A percentile compares a stretch with the other conserved stretches of the same genome.
These are phyloP conservation scores for Pedionomus torquatus DNA, from an alignment of 2,113 vertebrate genomes.

Conservation along the genomic window DNA sequence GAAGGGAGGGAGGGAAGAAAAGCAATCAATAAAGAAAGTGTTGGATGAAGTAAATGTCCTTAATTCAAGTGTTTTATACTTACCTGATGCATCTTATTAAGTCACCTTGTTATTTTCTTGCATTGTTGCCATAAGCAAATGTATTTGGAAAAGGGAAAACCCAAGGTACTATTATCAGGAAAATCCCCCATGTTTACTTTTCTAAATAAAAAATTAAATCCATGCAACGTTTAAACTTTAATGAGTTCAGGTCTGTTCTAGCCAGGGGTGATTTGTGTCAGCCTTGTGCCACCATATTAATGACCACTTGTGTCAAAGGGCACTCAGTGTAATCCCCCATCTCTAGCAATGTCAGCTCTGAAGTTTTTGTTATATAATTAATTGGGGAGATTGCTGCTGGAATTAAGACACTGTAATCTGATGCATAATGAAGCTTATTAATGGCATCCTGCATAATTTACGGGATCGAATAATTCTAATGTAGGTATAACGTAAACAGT, in stretches of 20 bases:
- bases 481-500: constrained; percentile 44
- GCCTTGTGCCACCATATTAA: constrained; percentile 60
- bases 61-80: background rate
- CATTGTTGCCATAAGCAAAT: background rate
- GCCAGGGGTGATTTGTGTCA: constrained; percentile 52
- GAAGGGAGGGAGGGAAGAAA: background rate
- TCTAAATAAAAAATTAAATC: constrained; percentile 48
- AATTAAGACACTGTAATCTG: constrained; percentile 42
- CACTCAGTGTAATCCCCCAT: constrained; percentile 45
- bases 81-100: background rate
- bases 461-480: constrained; percentile 7
- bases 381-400: constrained; percentile 12
- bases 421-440: constrained; percentile 67
- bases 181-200: background rate
- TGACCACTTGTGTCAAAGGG: constrained; percentile 36
- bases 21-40: background rate
- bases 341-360: constrained; percentile 33
- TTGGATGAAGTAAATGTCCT: background rate
- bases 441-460: constrained; percentile 65
- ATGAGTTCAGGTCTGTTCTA: constrained; percentile 32
- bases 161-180: background rate
- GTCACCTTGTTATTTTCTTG: background rate
- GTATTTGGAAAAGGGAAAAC: constrained; percentile 1
- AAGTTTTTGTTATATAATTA: constrained; percentile 54
- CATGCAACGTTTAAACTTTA: constrained; percentile 46